Conservation (phyloP, 2,797 vertebrate genomes). For the Myotis findleyi region DNA sequence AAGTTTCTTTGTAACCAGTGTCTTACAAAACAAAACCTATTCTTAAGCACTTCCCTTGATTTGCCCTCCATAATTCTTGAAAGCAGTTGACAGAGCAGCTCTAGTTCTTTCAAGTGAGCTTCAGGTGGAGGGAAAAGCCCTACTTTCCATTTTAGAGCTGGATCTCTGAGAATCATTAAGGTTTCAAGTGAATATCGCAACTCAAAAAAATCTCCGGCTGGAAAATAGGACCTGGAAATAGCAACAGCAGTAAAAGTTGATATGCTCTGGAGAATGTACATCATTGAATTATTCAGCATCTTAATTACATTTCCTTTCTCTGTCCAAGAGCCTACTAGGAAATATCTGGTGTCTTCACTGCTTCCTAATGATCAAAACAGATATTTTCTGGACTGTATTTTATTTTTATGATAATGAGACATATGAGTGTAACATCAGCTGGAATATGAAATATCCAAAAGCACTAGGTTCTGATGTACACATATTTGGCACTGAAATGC, state of each 20-base stretch:
- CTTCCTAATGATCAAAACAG: constrained; percentile 65
- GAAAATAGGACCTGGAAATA: constrained; percentile 83
- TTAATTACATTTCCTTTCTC: constrained; percentile 73
- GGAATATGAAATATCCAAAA: not conserved
- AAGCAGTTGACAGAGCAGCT: constrained; percentile 69
- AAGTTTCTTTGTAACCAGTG: not conserved
- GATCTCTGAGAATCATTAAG: constrained; percentile 66
- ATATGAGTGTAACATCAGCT: not conserved
- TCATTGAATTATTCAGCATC: constrained; percentile 79
- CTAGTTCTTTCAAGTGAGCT: constrained; percentile 72
- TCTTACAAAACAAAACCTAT: not conserved
- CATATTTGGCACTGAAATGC: not conserved
- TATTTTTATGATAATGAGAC: not conserved
- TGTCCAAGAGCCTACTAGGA: constrained; percentile 65
- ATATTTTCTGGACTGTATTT: constrained; percentile 28
- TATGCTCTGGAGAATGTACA: constrained; percentile 74
- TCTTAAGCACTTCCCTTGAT: constrained; percentile 51
- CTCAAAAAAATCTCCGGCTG: constrained; percentile 59
- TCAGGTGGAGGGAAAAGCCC: constrained; percentile 74
- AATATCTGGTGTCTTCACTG: constrained; percentile 64
- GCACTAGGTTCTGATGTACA: not conserved
- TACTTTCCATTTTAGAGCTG: constrained; percentile 73
- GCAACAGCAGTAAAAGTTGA: constrained; percentile 78
- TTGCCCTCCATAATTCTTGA: constrained; percentile 64
- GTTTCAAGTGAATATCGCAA: constrained; percentile 80